phyloP scores from a whole-genome alignment of 2,113 vertebrate genomes.

The Synchiropus splendidus region DNA sequence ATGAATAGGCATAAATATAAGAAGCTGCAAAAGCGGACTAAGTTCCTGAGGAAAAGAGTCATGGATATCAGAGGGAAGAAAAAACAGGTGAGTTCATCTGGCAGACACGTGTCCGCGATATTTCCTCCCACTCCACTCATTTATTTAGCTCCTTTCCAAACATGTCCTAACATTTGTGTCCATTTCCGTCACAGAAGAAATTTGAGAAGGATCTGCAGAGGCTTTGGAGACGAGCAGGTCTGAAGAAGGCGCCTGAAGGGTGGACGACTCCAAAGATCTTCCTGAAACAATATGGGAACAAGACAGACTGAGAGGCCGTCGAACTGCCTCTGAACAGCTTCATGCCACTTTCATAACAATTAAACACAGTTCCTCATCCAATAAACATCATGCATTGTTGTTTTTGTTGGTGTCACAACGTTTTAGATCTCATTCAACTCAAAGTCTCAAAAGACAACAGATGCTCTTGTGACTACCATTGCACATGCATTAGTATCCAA shows the following conservation, averaged over 20 bases:
- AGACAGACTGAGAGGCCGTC: slow-evolving; percentile 25
- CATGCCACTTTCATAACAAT: background rate
- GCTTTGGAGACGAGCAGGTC: slow-evolving; percentile 79
- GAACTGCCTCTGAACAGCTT: background rate
- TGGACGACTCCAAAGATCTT: slow-evolving; percentile 84
- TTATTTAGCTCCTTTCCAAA: background rate
- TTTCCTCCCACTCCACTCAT: too few species aligned
- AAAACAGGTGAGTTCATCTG: slow-evolving; percentile 63
- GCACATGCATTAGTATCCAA: too few species aligned
- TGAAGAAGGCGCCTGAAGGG: slow-evolving; percentile 74
- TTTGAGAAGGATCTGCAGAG: slow-evolving; percentile 80
- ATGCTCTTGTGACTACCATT: too few species aligned
- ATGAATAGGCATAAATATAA: slow-evolving; percentile 91
- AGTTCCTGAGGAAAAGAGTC: slow-evolving; percentile 72
- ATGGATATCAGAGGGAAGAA: slow-evolving; percentile 65
- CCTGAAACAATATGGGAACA: slow-evolving; percentile 56
- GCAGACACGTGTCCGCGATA: too few species aligned
- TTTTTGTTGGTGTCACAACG: background rate
- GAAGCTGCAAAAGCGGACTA: slow-evolving; percentile 80
- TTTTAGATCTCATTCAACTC: too few species aligned
- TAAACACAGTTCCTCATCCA: too few species aligned
- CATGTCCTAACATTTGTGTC: too few species aligned
- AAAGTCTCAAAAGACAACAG: too few species aligned
- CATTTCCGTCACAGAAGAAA: slow-evolving; percentile 50
- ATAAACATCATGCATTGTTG: too few species aligned